These are phyloP conservation scores for Folsomia candida DNA, from an alignment of 2,888 invertebrate genomes.

Conservation along the genomic window DNA sequence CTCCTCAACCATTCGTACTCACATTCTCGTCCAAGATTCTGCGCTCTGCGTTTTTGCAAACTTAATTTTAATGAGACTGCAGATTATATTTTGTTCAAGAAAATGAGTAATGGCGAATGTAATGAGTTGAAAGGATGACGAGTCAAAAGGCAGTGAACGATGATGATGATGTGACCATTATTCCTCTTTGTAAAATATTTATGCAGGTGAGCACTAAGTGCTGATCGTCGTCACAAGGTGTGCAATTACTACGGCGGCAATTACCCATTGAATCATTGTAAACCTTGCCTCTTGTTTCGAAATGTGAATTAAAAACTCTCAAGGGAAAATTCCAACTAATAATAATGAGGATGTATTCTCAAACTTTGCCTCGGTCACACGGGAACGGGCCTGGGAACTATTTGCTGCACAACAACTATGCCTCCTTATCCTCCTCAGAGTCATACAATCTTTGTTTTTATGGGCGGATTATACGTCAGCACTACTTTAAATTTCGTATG, in stretches of 20 bases:
- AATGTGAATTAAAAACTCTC: constrained; percentile 12
- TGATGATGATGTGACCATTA: constrained; percentile 5
- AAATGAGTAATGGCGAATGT: constrained; percentile 3
- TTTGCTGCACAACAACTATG: background rate
- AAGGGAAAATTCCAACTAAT: constrained; percentile 12
- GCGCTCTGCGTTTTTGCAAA: background rate
- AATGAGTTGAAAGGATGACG: constrained; percentile 14
- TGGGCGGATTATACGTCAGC: background rate
- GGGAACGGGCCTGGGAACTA: constrained; percentile 9
- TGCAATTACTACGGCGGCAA: constrained; percentile 16
- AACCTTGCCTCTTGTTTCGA: background rate
- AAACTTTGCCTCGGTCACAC: constrained; percentile 10
- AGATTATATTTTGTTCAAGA: background rate
- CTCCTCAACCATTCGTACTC: background rate
- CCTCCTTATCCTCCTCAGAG: background rate
- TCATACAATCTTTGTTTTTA: background rate
- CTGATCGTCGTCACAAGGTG: background rate
- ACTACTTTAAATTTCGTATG: background rate
- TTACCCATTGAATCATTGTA: constrained; percentile 15
- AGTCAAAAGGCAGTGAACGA: constrained; percentile 13
- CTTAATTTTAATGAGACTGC: constrained; percentile 5
- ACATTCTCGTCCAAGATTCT: too few relatives aligned
- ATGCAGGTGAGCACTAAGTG: constrained; percentile 14
- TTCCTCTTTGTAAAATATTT: constrained; percentile 5
- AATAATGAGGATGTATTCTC: constrained; percentile 12